phyloP scores from a whole-genome alignment of 2,888 invertebrate species.

The Beris morrisii region DNA sequence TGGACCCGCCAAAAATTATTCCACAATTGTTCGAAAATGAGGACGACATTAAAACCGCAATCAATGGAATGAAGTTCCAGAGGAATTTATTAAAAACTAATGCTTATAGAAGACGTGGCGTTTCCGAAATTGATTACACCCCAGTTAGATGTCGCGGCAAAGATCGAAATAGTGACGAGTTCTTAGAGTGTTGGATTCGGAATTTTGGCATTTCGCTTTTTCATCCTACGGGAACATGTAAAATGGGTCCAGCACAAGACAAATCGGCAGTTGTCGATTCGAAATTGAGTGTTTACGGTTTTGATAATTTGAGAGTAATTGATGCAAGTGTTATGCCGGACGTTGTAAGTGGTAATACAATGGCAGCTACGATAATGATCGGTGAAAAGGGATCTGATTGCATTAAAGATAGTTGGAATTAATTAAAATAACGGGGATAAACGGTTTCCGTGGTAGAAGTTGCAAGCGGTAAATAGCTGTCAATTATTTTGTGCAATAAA shows the following conservation, averaged over 20 bases:
- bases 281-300: conserved; percentile 59
- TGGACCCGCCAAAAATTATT: conserved; percentile 63
- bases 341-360: conserved; percentile 60
- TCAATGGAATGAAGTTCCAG: conserved; percentile 54
- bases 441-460: too few relatives aligned
- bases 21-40: conserved; percentile 65
- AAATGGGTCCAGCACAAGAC: conserved; percentile 67
- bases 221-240: conserved; percentile 66
- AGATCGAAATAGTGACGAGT: conserved; percentile 63
- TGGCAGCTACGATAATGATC: conserved; percentile 62
- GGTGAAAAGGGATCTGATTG: conserved; percentile 63
- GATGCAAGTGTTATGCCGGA: conserved; percentile 62
- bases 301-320: conserved; percentile 58
- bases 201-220: conserved; percentile 65
- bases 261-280: conserved; percentile 67
- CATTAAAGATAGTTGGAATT: conserved; percentile 63
- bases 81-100: conserved; percentile 54
- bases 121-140: conserved; percentile 74
- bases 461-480: too few relatives aligned
- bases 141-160: conserved; percentile 80
- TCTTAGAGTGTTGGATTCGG: conserved; percentile 68
- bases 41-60: conserved; percentile 59
- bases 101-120: conserved; percentile 60
- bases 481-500: too few relatives aligned
- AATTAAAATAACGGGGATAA: too few relatives aligned